Evolutionary conservation across 2,797 vertebrate genomes (phyloP), one percentile per base, ranked within the genome.

Genomic region (Betta splendens): DNA sequence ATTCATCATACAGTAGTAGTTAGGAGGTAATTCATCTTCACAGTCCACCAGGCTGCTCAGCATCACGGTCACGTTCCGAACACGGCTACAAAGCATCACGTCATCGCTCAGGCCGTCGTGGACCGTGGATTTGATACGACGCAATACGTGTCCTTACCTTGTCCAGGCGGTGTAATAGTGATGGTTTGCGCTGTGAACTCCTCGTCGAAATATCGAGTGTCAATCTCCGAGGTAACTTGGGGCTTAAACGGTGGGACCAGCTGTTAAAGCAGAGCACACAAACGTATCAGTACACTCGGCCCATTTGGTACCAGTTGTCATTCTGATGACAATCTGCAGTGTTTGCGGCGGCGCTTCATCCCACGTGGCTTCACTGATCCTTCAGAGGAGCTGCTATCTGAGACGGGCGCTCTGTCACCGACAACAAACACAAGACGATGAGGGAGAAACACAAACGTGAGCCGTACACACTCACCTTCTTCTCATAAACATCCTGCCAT

Each of bases 161-260:
- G 96, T 93, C 96, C 96, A 1, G 97, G 97, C 18, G 97, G 96
- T 4, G 96, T 98, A 81, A 98, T 98, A 57, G 97, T 98, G 91
- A 98, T 98, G 92, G 94, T 98, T 91, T 98, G 96, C 74, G 93
- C 97, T 15, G 97, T 98, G 84, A 98, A 98, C 92, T 98, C 97
- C 91, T 98, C 96, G 49, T 98, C 96, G 3, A 29, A 29, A 29
- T 29, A 29, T 87, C 96, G 91, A 1, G 96, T 99, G 81, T 99
- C 97, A 0, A 95, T 99, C 90, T 98, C 97, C 11, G 97, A 98
- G 49, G 97, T 97, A 87, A 98, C 97, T 89, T 98, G 96, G 70
- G 97, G 96, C 85, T 97, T 98, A 89, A 99, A 98, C 0, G 95
- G 95, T 55, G 96, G 95, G 60, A 92, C 88, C 85, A 99, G 94